Evolutionary conservation across 2,888 invertebrate genomes (phyloP).

Genomic region (Agrochola circellaris): DNA sequence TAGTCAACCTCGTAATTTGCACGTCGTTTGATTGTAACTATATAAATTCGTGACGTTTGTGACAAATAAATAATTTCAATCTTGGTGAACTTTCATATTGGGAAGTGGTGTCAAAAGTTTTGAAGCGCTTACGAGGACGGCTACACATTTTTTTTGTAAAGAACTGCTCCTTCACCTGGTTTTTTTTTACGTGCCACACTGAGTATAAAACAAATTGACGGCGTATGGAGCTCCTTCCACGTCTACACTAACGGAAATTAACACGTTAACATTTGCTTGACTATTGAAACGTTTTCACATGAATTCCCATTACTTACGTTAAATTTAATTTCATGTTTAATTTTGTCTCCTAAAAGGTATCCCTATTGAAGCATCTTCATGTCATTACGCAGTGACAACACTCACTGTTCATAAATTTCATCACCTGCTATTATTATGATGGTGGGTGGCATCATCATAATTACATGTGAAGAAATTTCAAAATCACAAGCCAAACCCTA

Average conservation of each 20-base stretch:
- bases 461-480: background rate
- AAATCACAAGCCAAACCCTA: background rate
- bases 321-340: background rate
- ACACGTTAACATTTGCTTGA: background rate
- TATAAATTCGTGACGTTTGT: background rate
- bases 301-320: background rate
- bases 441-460: background rate
- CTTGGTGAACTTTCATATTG: background rate
- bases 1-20: background rate
- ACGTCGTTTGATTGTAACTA: background rate
- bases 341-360: too few species aligned
- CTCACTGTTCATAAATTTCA: background rate
- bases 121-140: background rate
- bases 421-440: too few species aligned
- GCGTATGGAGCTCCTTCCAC: background rate
- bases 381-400: background rate
- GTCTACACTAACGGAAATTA: constrained; percentile 15
- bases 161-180: too few species aligned
- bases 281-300: constrained; percentile 2
- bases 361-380: background rate
- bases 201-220: background rate
- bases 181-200: background rate
- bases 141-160: background rate
- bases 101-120: background rate
- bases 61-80: background rate